These are phyloP conservation scores for Emydocephalus ijimae DNA, from an alignment of 2,113 vertebrate species.

Conservation along the genomic window DNA sequence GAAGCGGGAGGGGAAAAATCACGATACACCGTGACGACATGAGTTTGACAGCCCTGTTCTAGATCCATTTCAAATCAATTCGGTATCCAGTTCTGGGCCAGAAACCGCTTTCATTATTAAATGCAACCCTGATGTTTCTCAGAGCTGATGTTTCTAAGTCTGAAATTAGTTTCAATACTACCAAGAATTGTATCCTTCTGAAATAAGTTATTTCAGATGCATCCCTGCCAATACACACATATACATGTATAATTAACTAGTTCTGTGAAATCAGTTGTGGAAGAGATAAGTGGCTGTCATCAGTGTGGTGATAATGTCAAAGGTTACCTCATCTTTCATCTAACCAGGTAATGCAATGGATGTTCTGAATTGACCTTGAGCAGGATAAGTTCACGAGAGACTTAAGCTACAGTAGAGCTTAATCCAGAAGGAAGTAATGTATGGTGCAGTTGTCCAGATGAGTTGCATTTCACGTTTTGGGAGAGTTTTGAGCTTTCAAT, in stretches of 20 bases:
- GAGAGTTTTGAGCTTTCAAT: background rate
- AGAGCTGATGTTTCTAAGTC: background rate
- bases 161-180: background rate
- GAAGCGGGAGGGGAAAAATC: no score
- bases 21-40: no score
- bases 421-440: background rate
- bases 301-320: background rate
- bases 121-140: background rate
- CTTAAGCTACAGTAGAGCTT: background rate
- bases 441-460: background rate
- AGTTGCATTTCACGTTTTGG: background rate
- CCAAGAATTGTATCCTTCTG: background rate
- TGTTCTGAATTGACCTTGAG: background rate
- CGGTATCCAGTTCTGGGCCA: background rate
- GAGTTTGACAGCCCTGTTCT: background rate
- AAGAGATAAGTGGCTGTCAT: background rate
- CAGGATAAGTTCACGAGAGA: background rate
- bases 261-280: background rate
- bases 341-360: background rate
- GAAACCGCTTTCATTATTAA: background rate
- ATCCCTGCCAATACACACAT: background rate
- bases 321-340: background rate
- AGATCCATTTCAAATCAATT: background rate
- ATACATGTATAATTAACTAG: background rate
- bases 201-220: background rate